phyloP scores from a whole-genome alignment of 1,140 invertebrate genomes.

The Polypedilum vanderplanki region DNA sequence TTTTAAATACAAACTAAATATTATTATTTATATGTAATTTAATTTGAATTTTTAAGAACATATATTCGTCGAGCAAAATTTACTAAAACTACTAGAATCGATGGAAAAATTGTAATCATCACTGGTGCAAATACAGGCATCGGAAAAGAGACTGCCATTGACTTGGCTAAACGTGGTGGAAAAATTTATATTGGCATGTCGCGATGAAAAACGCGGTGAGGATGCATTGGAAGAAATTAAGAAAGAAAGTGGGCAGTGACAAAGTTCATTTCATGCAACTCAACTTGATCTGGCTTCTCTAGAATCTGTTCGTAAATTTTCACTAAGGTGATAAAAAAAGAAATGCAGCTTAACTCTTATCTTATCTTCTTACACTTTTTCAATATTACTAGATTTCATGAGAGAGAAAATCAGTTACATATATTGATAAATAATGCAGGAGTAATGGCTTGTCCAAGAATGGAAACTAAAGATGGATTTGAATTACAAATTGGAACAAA shows the following conservation, averaged over 20 bases:
- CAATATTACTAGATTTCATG: constrained; percentile 44
- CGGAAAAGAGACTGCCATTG: constrained; percentile 66
- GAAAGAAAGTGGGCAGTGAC: constrained; percentile 36
- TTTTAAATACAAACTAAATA: background rate
- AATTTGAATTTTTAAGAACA: constrained; percentile 53
- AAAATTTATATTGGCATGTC: constrained; percentile 75
- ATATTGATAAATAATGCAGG: constrained; percentile 69
- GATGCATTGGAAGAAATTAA: constrained; percentile 43
- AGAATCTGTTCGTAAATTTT: constrained; percentile 43
- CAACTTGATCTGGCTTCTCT: constrained; percentile 42
- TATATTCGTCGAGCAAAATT: constrained; percentile 30
- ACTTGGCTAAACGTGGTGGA: constrained; percentile 60
- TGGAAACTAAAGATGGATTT: constrained; percentile 53
- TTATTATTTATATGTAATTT: no score
- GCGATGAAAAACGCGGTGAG: constrained; percentile 49
- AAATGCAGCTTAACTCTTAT: no score
- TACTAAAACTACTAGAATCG: constrained; percentile 38
- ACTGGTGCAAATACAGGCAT: constrained; percentile 80
- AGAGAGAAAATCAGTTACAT: constrained; percentile 51
- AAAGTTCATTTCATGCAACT: constrained; percentile 40
- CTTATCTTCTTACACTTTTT: background rate
- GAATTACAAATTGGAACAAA: constrained; percentile 61
- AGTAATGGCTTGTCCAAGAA: constrained; percentile 47
- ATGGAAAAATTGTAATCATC: constrained; percentile 66
- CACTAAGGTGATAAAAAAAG: constrained; percentile 33